Evolutionary conservation across 2,113 vertebrate genomes (phyloP).

Genomic region (Mormyrus iriodes): DNA sequence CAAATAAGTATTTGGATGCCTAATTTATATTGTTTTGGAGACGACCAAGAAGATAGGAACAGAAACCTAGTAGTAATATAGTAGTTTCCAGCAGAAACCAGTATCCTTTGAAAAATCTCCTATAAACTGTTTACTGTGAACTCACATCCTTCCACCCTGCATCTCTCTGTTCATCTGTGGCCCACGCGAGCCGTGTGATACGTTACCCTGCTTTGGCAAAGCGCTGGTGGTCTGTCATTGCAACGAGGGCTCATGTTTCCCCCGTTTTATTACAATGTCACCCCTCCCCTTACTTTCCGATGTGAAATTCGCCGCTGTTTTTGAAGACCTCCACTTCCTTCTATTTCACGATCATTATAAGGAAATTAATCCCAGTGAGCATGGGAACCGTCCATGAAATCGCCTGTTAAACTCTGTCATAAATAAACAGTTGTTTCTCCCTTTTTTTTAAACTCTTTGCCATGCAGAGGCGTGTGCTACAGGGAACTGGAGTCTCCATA

Average conservation of each 20-base stretch:
- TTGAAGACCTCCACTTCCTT: slow-evolving; percentile 5
- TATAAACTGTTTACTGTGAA: neutral
- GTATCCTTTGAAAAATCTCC: neutral
- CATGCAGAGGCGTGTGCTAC: neutral
- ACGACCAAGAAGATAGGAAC: neutral
- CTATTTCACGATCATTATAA: neutral
- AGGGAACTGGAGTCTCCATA: neutral
- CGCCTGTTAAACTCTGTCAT: neutral
- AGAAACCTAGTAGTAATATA: neutral
- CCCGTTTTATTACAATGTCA: neutral
- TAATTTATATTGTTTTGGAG: neutral
- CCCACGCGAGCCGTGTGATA: neutral
- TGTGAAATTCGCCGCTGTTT: neutral
- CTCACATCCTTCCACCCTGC: neutral
- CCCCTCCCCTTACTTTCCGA: neutral
- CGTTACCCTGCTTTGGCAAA: neutral
- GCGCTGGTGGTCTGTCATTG: neutral
- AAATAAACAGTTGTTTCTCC: neutral
- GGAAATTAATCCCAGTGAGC: neutral
- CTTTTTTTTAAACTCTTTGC: neutral
- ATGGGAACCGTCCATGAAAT: slow-evolving; percentile 1
- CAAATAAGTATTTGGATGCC: neutral
- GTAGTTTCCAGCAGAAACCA: neutral
- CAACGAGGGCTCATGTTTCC: neutral
- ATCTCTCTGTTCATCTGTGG: neutral